Evolutionary conservation across 2,888 invertebrate species (phyloP), one percentile per base, ranked within the genome.

Genomic region (Sesia apiformis): DNA sequence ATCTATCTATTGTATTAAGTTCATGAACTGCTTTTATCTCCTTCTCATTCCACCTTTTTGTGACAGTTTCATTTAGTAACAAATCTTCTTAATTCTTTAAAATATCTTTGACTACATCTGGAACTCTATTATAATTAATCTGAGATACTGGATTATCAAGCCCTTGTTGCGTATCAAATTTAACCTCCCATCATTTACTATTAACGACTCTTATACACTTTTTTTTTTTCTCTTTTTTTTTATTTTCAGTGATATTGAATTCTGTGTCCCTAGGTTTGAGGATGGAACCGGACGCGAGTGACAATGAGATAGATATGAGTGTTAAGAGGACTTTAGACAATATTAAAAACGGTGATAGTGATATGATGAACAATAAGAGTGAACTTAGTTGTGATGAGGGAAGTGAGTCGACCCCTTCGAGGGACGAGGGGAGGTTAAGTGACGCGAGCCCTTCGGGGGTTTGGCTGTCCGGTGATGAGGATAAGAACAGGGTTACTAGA

Each of bases 231-330:
- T 23, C n/a, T 63, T 80, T 63, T 83, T 75, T 82, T 83, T 86
- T 85, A 81, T 84, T 87, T 88, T 81, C 85, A 87, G 88, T 88
- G 85, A 87, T 86, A 82, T 87, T 85, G 81, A 88, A 87, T 86
- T 88, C 84, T 87, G 82, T 88, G 83, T 87, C 85, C 70, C 74
- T 82, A 90, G 90, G 90, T 86, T 77, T 90, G 79, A 85, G 90
- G 76, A 86, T 80, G 77, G 90, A 90, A 73, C 84, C 87, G 53
- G 90, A 90, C 58, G 85, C 82, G 65, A 89, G 89, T 80, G 90
- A 90, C 64, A 81, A 87, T 73, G 90, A 90, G 69, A 78, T 89
- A 60, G 90, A 90, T 73, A 74, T 80, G 72, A 87, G 80, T 77
- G 85, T 88, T 63, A 87, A 82, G 65, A 82, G 90, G 74, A 90